Base-by-base conservation (phyloP, 2,888 invertebrate species). In the Parnassius orleans region DNA sequence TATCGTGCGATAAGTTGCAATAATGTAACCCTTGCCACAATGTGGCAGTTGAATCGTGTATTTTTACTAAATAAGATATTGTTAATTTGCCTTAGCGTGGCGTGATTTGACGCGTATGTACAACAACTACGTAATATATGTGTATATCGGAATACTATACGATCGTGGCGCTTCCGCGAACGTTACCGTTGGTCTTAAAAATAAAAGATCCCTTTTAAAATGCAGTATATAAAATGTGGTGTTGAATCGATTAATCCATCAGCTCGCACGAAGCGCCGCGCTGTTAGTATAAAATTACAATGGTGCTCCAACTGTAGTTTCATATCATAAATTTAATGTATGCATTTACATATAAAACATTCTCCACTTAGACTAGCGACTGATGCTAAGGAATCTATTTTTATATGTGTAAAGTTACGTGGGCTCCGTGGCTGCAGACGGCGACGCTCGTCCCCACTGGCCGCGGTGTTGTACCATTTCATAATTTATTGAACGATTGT, bases 291-390 rank as follows among this genome's bases (percentile, higher is more conserved):
- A 71, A 75, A 75, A 76, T 77, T 76, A 72, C 80, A 80, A 84
- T 88, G 88, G 88, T 88, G 89, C 88, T 89, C 87, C 86, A 82
- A 83, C 79, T 81, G 82, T 86, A 87, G 85, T 83, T 83, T 88
- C 89, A 89, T 89, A 89, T 89, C 89, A 89, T 85, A 82, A 82
- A n/a, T n/a, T n/a, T n/a, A n/a, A 79, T 80, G 78, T 86, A 79
- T 83, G 87, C 86, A 85, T 87, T 85, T 86, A n/a, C n/a, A n/a
- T n/a, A 86, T 77, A 77, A 80, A 81, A 77, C 76, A 77, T 81
- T 86, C 83, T 86, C 79, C 81, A 83, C 77, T 69, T 83, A 87
- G 85, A 76, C 72, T 84, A 84, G 79, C 67, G 69, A 77, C 75
- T 72, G 68, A 67, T 69, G 71, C 66, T 85, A 81, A 83, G 79